Evolutionary conservation across 2,113 vertebrate genomes (phyloP).

Genomic region (Aspiorhynchus laticeps): DNA sequence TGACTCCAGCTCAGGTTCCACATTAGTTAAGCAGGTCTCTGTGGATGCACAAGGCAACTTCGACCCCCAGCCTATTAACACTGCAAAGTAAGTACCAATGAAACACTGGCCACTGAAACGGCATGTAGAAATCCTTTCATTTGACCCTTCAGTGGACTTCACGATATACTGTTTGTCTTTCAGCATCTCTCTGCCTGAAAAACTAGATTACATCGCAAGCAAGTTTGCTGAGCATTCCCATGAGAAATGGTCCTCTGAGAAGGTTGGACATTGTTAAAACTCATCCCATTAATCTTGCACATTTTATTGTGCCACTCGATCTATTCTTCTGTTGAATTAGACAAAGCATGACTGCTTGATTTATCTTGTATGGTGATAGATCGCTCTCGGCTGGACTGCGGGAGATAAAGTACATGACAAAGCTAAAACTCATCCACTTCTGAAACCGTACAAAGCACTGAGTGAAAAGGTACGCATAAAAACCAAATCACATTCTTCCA

Average conservation of each 20-base stretch:
- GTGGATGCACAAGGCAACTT: slow-evolving; percentile 95
- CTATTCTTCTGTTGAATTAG: background rate
- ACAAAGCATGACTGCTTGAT: slow-evolving; percentile 13
- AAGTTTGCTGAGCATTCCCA: slow-evolving; percentile 97
- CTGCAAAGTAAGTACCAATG: slow-evolving; percentile 84
- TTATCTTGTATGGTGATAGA: slow-evolving; percentile 71
- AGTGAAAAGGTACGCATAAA: slow-evolving; percentile 86
- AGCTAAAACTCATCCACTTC: slow-evolving; percentile 88
- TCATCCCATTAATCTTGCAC: background rate
- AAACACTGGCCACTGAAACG: background rate
- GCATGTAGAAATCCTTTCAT: background rate
- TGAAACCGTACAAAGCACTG: slow-evolving; percentile 90
- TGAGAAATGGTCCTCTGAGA: slow-evolving; percentile 95
- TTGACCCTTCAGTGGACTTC: background rate
- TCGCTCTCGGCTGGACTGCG: slow-evolving; percentile 89
- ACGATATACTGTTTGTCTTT: slow-evolving; percentile 1
- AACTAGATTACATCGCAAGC: slow-evolving; percentile 92
- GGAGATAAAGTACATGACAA: slow-evolving; percentile 89
- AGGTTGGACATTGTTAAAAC: slow-evolving; percentile 77
- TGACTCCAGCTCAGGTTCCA: slow-evolving; percentile 83
- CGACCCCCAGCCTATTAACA: slow-evolving; percentile 93
- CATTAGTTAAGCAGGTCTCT: slow-evolving; percentile 86
- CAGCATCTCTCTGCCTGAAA: slow-evolving; percentile 94
- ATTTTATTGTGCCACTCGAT: background rate
- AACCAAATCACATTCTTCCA: background rate